Evolutionary conservation across 2,888 invertebrate species (phyloP).

Genomic region (Rhagonycha lutea): DNA sequence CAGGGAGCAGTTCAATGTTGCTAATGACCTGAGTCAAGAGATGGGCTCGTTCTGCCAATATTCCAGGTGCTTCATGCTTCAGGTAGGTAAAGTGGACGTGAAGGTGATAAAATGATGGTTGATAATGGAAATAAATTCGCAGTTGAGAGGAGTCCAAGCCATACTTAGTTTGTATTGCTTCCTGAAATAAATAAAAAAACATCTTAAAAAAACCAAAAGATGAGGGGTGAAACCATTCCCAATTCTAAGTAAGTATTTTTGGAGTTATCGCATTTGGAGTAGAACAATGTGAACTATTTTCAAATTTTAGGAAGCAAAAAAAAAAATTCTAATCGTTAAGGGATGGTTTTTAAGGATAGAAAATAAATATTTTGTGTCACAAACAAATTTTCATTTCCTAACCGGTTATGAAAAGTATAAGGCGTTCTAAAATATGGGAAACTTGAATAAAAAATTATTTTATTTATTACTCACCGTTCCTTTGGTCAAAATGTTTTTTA

Average conservation of each 20-base stretch:
- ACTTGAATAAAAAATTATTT: too few species aligned
- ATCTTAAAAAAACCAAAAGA: background rate
- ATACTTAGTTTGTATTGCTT: conserved; percentile 78
- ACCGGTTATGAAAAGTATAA: too few species aligned
- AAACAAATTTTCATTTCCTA: too few species aligned
- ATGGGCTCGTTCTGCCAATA: conserved; percentile 84
- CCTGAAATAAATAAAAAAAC: conserved; percentile 58
- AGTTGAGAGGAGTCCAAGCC: conserved; percentile 71
- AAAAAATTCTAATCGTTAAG: too few species aligned
- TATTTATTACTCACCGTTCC: conserved; percentile 63
- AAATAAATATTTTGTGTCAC: too few species aligned
- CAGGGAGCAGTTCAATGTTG: conserved; percentile 80
- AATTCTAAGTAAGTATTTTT: too few species aligned
- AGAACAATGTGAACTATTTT: too few species aligned
- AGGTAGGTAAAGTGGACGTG: conserved; percentile 91
- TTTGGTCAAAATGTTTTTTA: conserved; percentile 79
- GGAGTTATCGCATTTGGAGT: too few species aligned
- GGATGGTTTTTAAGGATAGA: too few species aligned
- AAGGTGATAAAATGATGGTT: conserved; percentile 95
- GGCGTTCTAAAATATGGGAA: too few species aligned
- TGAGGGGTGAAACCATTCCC: conserved; percentile 6
- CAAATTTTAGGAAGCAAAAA: too few species aligned
- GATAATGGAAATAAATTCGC: conserved; percentile 90
- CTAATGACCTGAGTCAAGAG: conserved; percentile 85
- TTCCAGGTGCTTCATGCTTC: conserved; percentile 79